These are phyloP conservation scores for Zoanthus solanderi DNA, from an alignment of 92 coral and sea anemone genomes.

Conservation along the genomic window DNA sequence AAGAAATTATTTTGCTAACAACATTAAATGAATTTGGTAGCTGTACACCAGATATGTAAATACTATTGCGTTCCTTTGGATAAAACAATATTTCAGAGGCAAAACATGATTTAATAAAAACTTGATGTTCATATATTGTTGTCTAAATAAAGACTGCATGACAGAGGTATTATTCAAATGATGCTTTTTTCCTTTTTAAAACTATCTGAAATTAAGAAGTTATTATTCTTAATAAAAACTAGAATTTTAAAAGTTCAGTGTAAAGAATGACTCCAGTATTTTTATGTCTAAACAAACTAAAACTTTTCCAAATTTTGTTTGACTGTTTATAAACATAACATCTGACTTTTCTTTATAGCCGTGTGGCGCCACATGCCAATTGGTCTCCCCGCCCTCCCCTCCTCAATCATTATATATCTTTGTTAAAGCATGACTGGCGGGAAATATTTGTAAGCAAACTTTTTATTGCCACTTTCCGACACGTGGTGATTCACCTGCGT, in stretches of 20 bases:
- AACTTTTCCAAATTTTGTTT: background rate
- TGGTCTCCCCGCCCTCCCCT: slow-evolving; percentile 27
- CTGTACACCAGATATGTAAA: too few species aligned
- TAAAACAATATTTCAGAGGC: background rate
- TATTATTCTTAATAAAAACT: too few species aligned
- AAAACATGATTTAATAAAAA: too few species aligned
- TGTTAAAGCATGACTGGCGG: slow-evolving; percentile 9
- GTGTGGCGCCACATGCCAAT: slow-evolving; percentile 2
- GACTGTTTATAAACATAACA: background rate
- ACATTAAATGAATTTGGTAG: background rate
- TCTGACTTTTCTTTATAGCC: background rate
- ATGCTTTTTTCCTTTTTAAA: too few species aligned
- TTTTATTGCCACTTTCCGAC: too few species aligned
- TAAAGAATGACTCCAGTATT: background rate
- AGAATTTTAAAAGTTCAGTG: too few species aligned
- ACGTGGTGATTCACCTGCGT: too few species aligned
- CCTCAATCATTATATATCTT: background rate
- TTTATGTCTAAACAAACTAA: background rate
- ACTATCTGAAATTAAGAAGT: too few species aligned
- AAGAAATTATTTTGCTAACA: background rate
- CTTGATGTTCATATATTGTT: background rate
- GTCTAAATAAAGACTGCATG: background rate
- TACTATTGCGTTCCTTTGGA: background rate
- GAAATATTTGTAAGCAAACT: too few species aligned
- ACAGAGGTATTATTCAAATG: background rate